Percentiles rank a stretch among this genome's conserved stretches.
phyloP scores from a whole-genome alignment of 2,797 vertebrate genomes.

The Leptoclinus maculatus region DNA sequence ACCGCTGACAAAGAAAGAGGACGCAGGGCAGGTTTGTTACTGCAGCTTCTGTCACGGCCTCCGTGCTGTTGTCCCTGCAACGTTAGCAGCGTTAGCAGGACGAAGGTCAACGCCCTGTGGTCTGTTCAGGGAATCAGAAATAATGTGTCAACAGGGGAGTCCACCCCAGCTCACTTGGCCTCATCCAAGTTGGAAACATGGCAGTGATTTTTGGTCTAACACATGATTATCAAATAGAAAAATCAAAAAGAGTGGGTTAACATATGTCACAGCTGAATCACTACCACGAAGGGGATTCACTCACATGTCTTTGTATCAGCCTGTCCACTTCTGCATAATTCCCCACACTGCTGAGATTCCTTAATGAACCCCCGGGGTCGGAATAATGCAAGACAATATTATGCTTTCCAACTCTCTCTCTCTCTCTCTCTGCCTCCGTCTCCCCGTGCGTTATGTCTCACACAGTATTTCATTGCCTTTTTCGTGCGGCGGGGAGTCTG shows the following conservation, averaged over 20 bases:
- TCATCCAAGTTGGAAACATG: constrained; percentile 49
- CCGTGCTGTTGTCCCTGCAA: constrained; percentile 14
- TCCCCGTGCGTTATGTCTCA: constrained; percentile 41
- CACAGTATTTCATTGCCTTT: constrained; percentile 61
- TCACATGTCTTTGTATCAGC: constrained; percentile 35
- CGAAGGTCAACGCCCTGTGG: constrained; percentile 58
- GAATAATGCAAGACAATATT: constrained; percentile 55
- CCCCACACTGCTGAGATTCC: constrained; percentile 34
- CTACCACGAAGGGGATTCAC: constrained; percentile 33
- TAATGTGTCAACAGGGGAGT: constrained; percentile 60
- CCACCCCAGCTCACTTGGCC: constrained; percentile 9
- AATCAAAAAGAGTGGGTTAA: constrained; percentile 24
- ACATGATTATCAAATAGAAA: constrained; percentile 59
- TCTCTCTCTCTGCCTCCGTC: constrained; percentile 1
- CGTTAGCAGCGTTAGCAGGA: constrained; percentile 24
- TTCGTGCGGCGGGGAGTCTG: constrained; percentile 55
- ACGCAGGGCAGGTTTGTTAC: background rate
- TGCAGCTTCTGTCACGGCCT: constrained; percentile 7
- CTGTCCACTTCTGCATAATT: constrained; percentile 18
- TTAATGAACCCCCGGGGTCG: constrained; percentile 49
- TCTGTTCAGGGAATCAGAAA: constrained; percentile 63
- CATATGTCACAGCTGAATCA: constrained; percentile 36
- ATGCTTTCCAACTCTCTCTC: constrained; percentile 42
- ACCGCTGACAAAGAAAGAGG: background rate
- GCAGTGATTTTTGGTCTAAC: constrained; percentile 45